phyloP scores from a whole-genome alignment of 2,113 vertebrate species.

The Heterotilapia buettikoferi region DNA sequence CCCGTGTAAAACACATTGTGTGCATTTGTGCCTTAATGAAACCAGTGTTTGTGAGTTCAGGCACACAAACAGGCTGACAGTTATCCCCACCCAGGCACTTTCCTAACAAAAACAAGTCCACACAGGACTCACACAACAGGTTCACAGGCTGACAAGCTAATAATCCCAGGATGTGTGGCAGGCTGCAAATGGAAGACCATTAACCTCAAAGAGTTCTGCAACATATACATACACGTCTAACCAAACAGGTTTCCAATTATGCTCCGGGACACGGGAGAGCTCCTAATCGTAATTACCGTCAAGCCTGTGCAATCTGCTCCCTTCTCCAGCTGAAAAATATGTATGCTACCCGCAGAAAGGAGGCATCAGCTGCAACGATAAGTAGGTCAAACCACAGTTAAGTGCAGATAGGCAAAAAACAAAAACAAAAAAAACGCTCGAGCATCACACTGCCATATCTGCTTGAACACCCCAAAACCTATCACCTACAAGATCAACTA shows the following conservation, averaged over 20 bases:
- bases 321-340: background rate
- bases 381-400: background rate
- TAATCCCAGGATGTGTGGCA: background rate
- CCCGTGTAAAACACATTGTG: background rate
- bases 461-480: background rate
- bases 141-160: constrained; percentile 24
- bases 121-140: constrained; percentile 65
- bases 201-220: background rate
- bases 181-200: constrained; percentile 9
- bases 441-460: background rate
- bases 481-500: background rate
- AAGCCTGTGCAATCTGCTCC: background rate
- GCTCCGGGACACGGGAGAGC: background rate
- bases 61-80: constrained; percentile 18
- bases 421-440: background rate
- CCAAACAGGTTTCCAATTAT: background rate
- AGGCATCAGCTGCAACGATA: background rate
- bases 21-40: background rate
- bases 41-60: background rate
- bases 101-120: constrained; percentile 50
- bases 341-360: background rate
- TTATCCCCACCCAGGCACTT: constrained; percentile 53
- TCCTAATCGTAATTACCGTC: background rate
- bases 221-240: background rate
- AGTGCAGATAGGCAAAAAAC: background rate